phyloP scores from a whole-genome alignment of 2,113 vertebrate species.

The Galbula dea region DNA sequence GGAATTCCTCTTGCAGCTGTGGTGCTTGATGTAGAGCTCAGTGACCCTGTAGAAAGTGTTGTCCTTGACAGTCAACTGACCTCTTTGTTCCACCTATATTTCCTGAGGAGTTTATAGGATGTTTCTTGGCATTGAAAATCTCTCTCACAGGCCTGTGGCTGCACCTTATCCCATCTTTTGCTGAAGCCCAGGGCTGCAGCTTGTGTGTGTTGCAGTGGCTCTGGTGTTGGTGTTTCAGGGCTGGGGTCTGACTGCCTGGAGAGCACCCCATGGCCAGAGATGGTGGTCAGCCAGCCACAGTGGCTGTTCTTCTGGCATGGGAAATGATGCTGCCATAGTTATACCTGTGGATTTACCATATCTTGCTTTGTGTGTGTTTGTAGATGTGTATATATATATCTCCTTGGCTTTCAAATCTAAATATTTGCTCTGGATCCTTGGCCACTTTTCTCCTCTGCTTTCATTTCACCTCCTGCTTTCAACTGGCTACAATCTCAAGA shows the following conservation, averaged over 20 bases:
- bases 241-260: not conserved
- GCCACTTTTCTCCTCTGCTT: not conserved
- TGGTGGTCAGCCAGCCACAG: rapidly evolving
- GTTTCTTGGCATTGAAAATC: rapidly evolving
- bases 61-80: rapidly evolving
- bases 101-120: rapidly evolving
- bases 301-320: rapidly evolving
- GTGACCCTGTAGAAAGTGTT: rapidly evolving
- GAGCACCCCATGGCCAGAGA: rapidly evolving
- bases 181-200: not conserved
- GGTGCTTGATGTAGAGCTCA: rapidly evolving
- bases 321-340: not conserved
- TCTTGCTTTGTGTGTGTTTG: too few relatives aligned
- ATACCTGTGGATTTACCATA: not conserved
- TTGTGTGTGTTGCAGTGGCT: rapidly evolving
- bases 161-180: rapidly evolving
- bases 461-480: conserved; percentile 15
- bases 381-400: too few relatives aligned
- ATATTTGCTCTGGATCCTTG: conserved; percentile 37
- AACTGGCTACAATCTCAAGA: conserved; percentile 41
- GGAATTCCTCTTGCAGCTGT: not conserved
- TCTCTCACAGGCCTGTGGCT: too few relatives aligned
- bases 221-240: not conserved
- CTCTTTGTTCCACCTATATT: rapidly evolving
- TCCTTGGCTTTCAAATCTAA: not conserved